Evolutionary conservation across 2,797 vertebrate species (phyloP).

Genomic region (Peromyscus aztecus): DNA sequence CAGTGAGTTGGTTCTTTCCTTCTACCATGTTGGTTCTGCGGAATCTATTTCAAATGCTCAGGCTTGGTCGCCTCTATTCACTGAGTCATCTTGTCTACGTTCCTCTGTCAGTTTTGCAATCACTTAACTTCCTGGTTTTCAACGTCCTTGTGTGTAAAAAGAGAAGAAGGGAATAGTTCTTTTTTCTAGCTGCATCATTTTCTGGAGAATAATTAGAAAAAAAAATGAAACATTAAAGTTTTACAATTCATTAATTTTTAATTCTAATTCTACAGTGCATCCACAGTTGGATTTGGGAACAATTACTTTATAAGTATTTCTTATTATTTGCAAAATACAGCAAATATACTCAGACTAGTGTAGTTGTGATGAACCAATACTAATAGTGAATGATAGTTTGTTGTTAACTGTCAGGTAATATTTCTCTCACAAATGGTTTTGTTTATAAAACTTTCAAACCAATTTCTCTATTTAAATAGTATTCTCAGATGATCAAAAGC

Average conservation of each 20-base stretch:
- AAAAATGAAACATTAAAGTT: neutral
- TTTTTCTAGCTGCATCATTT: neutral
- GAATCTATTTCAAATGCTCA: neutral
- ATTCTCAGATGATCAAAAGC: conserved; percentile 61
- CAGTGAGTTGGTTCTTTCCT: neutral
- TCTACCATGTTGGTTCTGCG: neutral
- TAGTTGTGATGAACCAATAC: neutral
- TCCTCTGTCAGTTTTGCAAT: neutral
- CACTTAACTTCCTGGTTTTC: neutral
- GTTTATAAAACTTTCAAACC: conserved; percentile 32
- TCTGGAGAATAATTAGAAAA: neutral
- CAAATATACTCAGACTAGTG: neutral
- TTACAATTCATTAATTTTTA: neutral
- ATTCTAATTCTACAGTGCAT: neutral
- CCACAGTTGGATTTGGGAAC: neutral
- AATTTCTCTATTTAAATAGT: conserved; percentile 18
- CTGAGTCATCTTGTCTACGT: fast-evolving
- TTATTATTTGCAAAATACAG: neutral
- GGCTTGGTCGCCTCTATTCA: neutral
- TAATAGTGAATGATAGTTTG: neutral
- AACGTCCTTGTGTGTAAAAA: fast-evolving
- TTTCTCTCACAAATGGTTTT: conserved; percentile 4
- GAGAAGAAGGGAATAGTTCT: fast-evolving
- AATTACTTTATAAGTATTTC: neutral
- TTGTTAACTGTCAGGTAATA: neutral